Evolutionary conservation across 2,797 vertebrate species (phyloP).

Genomic region (Thripadectes ignobilis): DNA sequence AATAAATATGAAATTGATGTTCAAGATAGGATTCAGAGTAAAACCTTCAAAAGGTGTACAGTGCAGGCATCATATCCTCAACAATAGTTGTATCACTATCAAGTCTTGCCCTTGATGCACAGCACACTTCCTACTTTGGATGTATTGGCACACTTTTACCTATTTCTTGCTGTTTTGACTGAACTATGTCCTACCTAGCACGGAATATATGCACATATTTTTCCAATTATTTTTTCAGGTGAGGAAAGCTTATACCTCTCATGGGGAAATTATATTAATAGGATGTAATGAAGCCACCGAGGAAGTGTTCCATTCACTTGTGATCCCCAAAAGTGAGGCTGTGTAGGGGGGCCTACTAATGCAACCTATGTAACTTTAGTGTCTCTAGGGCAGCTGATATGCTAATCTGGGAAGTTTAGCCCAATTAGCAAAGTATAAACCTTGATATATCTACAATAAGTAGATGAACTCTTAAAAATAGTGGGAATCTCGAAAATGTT

Average conservation of each 20-base stretch:
- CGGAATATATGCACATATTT: neutral
- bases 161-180: neutral
- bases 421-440: neutral
- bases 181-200: neutral
- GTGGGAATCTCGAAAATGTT: neutral
- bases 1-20: neutral
- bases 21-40: neutral
- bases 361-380: neutral
- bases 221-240: neutral
- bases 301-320: neutral
- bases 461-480: neutral
- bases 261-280: neutral
- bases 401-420: neutral
- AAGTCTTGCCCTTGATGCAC: neutral
- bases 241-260: neutral
- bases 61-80: neutral
- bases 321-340: neutral
- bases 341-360: rapidly evolving
- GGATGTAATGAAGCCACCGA: neutral
- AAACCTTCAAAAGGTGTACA: neutral
- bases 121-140: neutral
- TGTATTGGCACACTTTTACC: neutral
- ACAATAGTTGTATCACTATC: neutral
- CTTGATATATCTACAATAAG: neutral
- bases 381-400: neutral